Evolutionary conservation across 2,888 invertebrate genomes (phyloP).

Genomic region (Esperia sulphurella): DNA sequence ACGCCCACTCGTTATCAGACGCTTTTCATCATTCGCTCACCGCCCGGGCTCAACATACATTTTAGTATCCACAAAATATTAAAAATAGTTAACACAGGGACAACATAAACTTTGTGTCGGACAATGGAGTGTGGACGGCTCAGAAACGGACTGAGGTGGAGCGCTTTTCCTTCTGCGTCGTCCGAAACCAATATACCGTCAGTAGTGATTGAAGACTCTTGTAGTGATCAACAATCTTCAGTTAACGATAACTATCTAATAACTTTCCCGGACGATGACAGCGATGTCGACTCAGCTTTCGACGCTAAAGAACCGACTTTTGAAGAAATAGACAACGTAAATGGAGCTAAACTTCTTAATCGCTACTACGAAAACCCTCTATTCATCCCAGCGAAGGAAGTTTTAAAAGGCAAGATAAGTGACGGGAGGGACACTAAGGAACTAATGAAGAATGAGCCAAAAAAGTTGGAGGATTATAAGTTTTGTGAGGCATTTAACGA

Average conservation of each 20-base stretch:
- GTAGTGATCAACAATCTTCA: slow-evolving; percentile 33
- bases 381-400: slow-evolving; percentile 53
- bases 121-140: slow-evolving; percentile 61
- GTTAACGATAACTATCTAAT: slow-evolving; percentile 53
- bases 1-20: slow-evolving; percentile 53
- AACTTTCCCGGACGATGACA: slow-evolving; percentile 51
- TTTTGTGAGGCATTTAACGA: slow-evolving; percentile 68
- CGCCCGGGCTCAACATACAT: slow-evolving; percentile 14
- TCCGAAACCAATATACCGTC: slow-evolving; percentile 35
- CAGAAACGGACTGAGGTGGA: slow-evolving; percentile 50
- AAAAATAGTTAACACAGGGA: slow-evolving; percentile 30
- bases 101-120: slow-evolving; percentile 18
- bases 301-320: slow-evolving; percentile 32
- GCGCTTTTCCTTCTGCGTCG: slow-evolving; percentile 39
- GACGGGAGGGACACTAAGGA: slow-evolving; percentile 46
- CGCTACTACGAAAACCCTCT: slow-evolving; percentile 59
- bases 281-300: slow-evolving; percentile 36
- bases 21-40: slow-evolving; percentile 31
- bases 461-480: slow-evolving; percentile 67
- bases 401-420: slow-evolving; percentile 58
- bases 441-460: slow-evolving; percentile 61
- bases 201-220: slow-evolving; percentile 38
- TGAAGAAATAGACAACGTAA: slow-evolving; percentile 24
- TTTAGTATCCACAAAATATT: slow-evolving; percentile 28
- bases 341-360: slow-evolving; percentile 43